These are phyloP conservation scores for human (Homo sapiens) DNA, from an alignment of 2,113 vertebrate species.

Conservation along the genomic window DNA sequence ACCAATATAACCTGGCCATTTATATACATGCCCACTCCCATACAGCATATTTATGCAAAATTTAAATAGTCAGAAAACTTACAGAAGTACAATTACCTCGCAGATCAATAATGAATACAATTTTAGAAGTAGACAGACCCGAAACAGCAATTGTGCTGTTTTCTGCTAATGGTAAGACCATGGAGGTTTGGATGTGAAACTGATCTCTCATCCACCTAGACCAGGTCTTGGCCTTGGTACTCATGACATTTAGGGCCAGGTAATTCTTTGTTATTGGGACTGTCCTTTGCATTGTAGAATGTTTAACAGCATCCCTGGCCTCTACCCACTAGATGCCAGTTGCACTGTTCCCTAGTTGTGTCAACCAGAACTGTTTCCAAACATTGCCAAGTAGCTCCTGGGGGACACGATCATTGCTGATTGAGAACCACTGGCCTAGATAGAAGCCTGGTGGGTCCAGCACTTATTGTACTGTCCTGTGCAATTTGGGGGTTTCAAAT, in stretches of 20 bases:
- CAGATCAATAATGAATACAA: neutral
- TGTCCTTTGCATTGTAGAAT: neutral
- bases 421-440: neutral
- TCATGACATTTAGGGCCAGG: neutral
- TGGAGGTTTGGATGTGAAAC: neutral
- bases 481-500: neutral
- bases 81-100: neutral
- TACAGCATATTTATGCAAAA: neutral
- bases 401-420: neutral
- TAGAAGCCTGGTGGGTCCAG: neutral
- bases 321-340: neutral
- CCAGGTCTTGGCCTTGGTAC: neutral
- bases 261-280: neutral
- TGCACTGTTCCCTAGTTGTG: neutral
- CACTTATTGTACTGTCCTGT: neutral
- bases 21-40: neutral
- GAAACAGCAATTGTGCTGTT: neutral
- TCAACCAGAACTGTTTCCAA: neutral
- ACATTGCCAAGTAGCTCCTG: neutral
- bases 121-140: neutral
- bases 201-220: neutral
- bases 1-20: neutral
- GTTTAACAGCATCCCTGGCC: neutral
- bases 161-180: neutral
- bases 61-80: constrained; percentile 34